Base-by-base conservation (phyloP, 1,140 invertebrate genomes). In the Atopsyche davidsoni region DNA sequence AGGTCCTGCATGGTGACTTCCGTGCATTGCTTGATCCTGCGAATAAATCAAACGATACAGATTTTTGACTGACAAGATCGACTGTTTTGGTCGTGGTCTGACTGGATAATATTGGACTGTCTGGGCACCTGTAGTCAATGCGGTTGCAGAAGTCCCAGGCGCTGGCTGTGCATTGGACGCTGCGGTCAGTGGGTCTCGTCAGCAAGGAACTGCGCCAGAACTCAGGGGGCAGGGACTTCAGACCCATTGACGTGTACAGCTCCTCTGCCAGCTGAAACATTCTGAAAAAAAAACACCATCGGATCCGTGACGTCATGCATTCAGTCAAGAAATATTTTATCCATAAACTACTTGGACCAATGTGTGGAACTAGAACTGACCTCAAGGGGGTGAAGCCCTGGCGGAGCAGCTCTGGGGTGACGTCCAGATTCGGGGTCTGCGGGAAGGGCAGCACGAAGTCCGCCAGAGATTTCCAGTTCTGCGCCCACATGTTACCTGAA, bases 1-100 rank as follows among this genome's bases (percentile, higher is more conserved):
- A 94, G 71, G 68, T 89, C 83, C 13, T 87, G 80, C 79, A 86
- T 83, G 2, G 80, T 86, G 0, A 92, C 77, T 61, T 85, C 79
- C 0, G 90, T 90, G 63, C 92, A 96, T 67, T 92, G 87, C 64
- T 94, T 94, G 42, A 96, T 92, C 61, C 92, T 90, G 64, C 24
- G 75, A 67, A 36, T 13, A 36, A 36, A 36, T n/a, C n/a, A n/a
- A n/a, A n/a, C n/a, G n/a, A n/a, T n/a, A n/a, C n/a, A n/a, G n/a
- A n/a, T n/a, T n/a, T n/a, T n/a, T n/a, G n/a, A n/a, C n/a, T n/a
- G n/a, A n/a, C n/a, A n/a, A n/a, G n/a, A n/a, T n/a, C n/a, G n/a
- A n/a, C n/a, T n/a, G n/a, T n/a, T n/a, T n/a, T n/a, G n/a, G n/a
- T n/a, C n/a, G n/a, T n/a, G n/a, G n/a, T n/a, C n/a, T n/a, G n/a